phyloP scores from a whole-genome alignment of 2,888 invertebrate species.

The Andrena bucephala region DNA sequence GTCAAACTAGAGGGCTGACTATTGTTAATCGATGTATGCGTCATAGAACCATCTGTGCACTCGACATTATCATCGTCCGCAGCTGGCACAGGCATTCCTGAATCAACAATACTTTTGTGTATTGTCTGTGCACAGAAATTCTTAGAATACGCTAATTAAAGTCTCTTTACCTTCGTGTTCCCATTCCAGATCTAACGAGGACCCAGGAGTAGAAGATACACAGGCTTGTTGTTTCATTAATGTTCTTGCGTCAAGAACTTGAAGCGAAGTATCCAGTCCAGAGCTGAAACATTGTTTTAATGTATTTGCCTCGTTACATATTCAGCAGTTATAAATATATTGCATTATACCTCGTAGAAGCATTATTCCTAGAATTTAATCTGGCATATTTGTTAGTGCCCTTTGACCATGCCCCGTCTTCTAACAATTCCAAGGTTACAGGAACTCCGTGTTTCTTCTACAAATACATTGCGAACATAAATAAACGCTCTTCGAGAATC shows the following conservation, averaged over 20 bases:
- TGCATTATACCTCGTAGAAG: constrained; percentile 76
- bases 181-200: constrained; percentile 90
- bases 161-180: constrained; percentile 87
- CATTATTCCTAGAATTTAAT: constrained; percentile 74
- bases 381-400: constrained; percentile 77
- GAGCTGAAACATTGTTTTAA: constrained; percentile 70
- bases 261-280: constrained; percentile 87
- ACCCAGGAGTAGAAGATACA: constrained; percentile 87
- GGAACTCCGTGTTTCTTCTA: constrained; percentile 78
- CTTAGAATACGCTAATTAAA: not conserved
- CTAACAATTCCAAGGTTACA: constrained; percentile 78
- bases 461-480: constrained; percentile 40
- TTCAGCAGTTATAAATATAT: not conserved
- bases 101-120: not conserved
- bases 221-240: constrained; percentile 83
- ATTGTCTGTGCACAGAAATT: not conserved
- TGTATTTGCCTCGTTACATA: not conserved
- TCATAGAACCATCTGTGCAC: constrained; percentile 71
- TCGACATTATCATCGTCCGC: constrained; percentile 67
- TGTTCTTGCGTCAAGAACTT: constrained; percentile 87
- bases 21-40: constrained; percentile 75
- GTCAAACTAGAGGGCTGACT: constrained; percentile 82
- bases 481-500: not conserved
- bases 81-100: constrained; percentile 75
- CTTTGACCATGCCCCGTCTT: constrained; percentile 78